phyloP scores from a whole-genome alignment of 2,888 invertebrate species.

The Ophonus ardosiacus region DNA sequence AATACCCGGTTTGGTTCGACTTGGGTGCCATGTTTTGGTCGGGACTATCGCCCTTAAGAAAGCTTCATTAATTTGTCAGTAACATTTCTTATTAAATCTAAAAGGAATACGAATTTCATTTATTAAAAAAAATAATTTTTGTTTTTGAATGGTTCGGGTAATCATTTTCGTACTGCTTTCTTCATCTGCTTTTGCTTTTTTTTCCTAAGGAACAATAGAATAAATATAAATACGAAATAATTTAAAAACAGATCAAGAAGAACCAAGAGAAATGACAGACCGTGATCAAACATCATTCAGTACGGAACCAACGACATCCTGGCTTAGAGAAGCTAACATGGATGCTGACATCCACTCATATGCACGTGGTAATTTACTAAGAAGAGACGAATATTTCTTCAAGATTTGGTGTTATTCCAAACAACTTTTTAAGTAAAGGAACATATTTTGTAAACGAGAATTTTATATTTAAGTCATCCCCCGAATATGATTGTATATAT shows the following conservation, averaged over 20 bases:
- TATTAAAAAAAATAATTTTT: neutral
- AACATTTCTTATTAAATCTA: too few species aligned
- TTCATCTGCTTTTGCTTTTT: neutral
- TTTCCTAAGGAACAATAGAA: neutral
- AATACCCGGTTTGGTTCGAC: too few species aligned
- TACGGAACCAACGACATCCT: constrained; percentile 95
- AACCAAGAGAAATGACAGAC: constrained; percentile 83
- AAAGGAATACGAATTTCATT: too few species aligned
- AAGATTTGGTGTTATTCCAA: constrained; percentile 93
- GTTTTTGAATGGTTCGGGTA: neutral
- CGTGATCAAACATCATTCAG: constrained; percentile 90
- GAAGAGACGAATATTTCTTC: constrained; percentile 97
- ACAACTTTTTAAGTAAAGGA: constrained; percentile 86
- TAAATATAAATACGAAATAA: constrained; percentile 2
- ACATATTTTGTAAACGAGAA: constrained; percentile 51
- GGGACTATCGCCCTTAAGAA: too few species aligned
- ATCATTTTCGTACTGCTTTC: neutral
- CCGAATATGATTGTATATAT: constrained; percentile 59
- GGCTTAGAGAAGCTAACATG: constrained; percentile 95
- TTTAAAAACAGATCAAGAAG: constrained; percentile 76
- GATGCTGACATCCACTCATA: constrained; percentile 95
- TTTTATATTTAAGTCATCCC: constrained; percentile 51
- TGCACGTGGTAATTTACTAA: constrained; percentile 89
- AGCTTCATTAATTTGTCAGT: too few species aligned
- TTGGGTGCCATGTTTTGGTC: too few species aligned